phyloP scores from a whole-genome alignment of 2,888 invertebrate genomes.

The Tetheella fluctuosa region DNA sequence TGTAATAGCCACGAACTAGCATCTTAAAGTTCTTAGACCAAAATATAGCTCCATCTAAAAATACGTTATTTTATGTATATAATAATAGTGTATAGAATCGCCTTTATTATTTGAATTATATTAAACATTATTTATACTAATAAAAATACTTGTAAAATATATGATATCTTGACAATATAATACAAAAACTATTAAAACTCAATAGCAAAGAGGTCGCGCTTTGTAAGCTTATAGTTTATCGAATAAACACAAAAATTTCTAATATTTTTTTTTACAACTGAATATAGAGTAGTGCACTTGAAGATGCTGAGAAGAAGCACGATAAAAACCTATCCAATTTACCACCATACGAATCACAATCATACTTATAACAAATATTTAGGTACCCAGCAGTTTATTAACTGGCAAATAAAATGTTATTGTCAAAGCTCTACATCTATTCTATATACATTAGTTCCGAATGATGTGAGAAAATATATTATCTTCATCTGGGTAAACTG shows the following conservation, averaged over 20 bases:
- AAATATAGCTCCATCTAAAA: too few relatives aligned
- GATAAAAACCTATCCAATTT: not conserved
- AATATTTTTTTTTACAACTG: not conserved
- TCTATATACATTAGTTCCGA: not conserved
- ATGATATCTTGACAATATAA: not conserved
- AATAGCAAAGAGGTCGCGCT: slow-evolving; percentile 3
- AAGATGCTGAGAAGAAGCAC: not conserved
- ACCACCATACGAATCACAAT: not conserved
- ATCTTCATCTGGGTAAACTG: slow-evolving; percentile 2
- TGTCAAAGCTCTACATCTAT: not conserved
- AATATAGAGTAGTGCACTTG: not conserved
- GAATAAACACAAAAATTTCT: not conserved
- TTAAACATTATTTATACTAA: too few relatives aligned
- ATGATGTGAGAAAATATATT: slow-evolving; percentile 3
- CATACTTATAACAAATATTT: not conserved
- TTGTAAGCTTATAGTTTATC: not conserved
- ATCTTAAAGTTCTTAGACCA: too few relatives aligned
- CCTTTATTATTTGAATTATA: not conserved
- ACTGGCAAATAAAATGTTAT: not conserved
- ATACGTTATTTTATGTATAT: too few relatives aligned
- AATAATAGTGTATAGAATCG: not conserved
- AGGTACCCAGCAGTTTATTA: not conserved
- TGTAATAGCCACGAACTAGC: too few relatives aligned
- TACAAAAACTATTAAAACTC: not conserved
- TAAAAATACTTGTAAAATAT: not conserved